These are phyloP conservation scores for Felis chaus DNA, from an alignment of 2,113 vertebrate genomes.

Conservation along the genomic window DNA sequence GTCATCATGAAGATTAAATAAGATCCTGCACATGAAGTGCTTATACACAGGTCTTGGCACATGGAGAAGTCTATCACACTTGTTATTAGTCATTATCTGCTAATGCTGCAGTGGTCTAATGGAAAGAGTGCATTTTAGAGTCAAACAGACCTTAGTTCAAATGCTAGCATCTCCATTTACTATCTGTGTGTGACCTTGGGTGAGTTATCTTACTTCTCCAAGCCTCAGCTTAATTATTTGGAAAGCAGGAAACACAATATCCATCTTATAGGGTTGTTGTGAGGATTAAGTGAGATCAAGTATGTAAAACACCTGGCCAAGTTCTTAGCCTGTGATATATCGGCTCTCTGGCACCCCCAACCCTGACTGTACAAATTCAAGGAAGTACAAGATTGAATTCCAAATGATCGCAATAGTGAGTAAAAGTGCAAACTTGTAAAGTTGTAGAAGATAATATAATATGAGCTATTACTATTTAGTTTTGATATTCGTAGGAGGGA, in stretches of 20 bases:
- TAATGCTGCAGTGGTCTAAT: neutral
- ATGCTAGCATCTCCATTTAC: slow-evolving; percentile 2
- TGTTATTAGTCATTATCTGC: neutral
- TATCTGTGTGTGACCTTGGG: neutral
- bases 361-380: neutral
- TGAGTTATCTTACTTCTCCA: neutral
- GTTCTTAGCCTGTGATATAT: neutral
- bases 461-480: neutral
- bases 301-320: neutral
- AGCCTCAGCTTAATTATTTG: slow-evolving; percentile 11
- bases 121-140: neutral
- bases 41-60: neutral
- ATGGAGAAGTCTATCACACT: neutral
- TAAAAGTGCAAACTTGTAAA: slow-evolving; percentile 9
- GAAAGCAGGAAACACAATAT: neutral
- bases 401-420: neutral
- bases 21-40: neutral
- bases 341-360: neutral
- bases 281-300: slow-evolving; percentile 33
- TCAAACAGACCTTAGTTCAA: neutral
- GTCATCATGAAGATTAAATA: slow-evolving; percentile 14
- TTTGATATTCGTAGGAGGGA: neutral
- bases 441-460: neutral
- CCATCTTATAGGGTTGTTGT: neutral
- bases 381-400: neutral